A percentile compares a stretch with the other conserved stretches of the same genome.
Evolutionary conservation across 2,113 vertebrate genomes (phyloP).

Genomic region (Seriola aureovittata): DNA sequence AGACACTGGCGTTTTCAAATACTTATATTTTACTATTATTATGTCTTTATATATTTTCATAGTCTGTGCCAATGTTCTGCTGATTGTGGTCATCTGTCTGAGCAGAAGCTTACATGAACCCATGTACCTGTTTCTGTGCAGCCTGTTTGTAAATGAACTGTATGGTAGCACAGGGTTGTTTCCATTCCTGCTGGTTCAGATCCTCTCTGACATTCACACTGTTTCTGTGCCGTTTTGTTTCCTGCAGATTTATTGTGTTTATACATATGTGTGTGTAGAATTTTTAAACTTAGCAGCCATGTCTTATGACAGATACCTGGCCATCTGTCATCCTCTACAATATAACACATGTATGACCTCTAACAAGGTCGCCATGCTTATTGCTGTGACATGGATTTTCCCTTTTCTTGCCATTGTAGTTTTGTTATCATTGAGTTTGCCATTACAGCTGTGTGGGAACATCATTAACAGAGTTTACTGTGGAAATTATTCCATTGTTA

Average conservation of each 20-base stretch:
- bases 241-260: constrained; percentile 33
- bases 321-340: constrained; percentile 78
- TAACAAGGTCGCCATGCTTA: neutral
- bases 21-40: neutral
- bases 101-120: constrained; percentile 72
- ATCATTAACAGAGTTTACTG: neutral
- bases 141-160: constrained; percentile 69
- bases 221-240: neutral
- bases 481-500: neutral
- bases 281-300: constrained; percentile 63
- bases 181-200: constrained; percentile 2
- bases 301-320: constrained; percentile 80
- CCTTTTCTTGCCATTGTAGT: neutral
- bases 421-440: constrained; percentile 17
- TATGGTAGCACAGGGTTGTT: constrained; percentile 64
- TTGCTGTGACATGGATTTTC: constrained; percentile 51
- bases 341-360: constrained; percentile 72
- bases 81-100: constrained; percentile 66
- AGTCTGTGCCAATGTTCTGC: neutral
- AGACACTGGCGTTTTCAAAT: neutral
- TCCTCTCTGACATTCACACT: constrained; percentile 25
- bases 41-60: neutral
- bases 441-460: constrained; percentile 1
- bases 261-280: constrained; percentile 8
- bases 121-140: constrained; percentile 74